phyloP scores from a whole-genome alignment of 30 jellyfish, hydroid and myxozoan species.

The Morbakka virulenta region DNA sequence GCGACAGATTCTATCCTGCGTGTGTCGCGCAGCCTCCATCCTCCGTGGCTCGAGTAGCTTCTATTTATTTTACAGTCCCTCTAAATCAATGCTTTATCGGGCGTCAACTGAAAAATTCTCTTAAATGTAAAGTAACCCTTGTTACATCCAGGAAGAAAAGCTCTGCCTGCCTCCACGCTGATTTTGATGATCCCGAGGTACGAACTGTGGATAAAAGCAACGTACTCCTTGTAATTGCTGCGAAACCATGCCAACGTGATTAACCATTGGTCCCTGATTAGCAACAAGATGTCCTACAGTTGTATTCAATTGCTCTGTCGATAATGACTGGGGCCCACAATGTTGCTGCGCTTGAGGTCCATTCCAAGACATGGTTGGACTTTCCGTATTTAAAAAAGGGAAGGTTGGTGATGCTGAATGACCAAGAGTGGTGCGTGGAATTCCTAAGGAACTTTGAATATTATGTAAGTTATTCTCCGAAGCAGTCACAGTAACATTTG shows the following conservation, averaged over 20 bases:
- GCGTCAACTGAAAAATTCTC: no score
- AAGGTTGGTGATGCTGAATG: conserved; percentile 61
- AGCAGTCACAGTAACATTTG: conserved; percentile 64
- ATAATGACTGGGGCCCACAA: neutral
- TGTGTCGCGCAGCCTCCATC: no score
- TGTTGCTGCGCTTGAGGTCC: conserved; percentile 11
- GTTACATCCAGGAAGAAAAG: neutral
- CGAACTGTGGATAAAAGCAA: neutral
- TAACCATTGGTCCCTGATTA: neutral
- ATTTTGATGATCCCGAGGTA: neutral
- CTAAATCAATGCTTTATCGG: no score
- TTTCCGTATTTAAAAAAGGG: conserved; percentile 53
- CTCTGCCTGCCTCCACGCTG: neutral
- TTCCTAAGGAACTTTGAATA: conserved; percentile 12
- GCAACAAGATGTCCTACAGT: neutral
- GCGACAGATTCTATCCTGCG: no score
- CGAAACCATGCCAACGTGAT: neutral
- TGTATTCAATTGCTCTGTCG: neutral
- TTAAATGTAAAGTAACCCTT: no score
- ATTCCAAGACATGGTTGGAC: conserved; percentile 72
- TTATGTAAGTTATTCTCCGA: conserved; percentile 61
- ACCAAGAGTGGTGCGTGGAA: conserved; percentile 29
- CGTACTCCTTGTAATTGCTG: neutral
- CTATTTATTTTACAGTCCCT: no score
- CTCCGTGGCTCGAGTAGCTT: no score